These are phyloP conservation scores for Cuculus canorus DNA, from an alignment of 2,797 vertebrate species.

Conservation along the genomic window DNA sequence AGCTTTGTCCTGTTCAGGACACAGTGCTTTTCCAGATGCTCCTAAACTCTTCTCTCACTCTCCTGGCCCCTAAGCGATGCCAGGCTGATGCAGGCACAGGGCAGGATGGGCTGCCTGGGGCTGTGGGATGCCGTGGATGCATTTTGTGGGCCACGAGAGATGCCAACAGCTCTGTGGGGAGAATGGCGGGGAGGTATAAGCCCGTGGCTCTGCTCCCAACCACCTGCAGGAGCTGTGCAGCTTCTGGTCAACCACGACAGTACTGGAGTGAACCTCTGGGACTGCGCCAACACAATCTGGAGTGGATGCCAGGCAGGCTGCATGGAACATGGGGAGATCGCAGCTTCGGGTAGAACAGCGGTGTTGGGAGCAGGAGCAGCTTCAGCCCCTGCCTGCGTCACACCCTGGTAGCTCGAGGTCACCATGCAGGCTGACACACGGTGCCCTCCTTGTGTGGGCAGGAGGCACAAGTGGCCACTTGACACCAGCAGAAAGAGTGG, in stretches of 20 bases:
- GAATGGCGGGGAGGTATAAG: not conserved
- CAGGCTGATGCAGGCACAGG: not conserved
- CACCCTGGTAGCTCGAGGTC: accelerated
- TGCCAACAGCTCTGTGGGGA: not conserved
- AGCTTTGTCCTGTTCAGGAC: not conserved
- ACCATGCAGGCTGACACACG: accelerated
- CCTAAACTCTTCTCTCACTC: accelerated
- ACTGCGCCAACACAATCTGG: accelerated
- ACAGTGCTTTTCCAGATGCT: not conserved
- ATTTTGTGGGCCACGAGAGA: not conserved
- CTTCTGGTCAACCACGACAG: accelerated
- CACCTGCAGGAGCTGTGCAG: not conserved
- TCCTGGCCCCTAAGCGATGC: accelerated
- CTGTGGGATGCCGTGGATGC: accelerated
- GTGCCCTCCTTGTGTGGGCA: constrained; percentile 12
- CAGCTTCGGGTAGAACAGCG: not conserved
- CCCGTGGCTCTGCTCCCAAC: not conserved
- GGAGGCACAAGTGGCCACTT: constrained; percentile 10
- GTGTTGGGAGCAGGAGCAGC: accelerated
- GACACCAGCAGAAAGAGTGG: not conserved
- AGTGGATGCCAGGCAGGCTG: not conserved
- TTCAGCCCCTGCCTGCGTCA: not conserved
- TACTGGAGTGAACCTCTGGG: accelerated
- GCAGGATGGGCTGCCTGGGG: not conserved
- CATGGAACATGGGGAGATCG: accelerated